A percentile compares a stretch with the other conserved stretches of the same genome.
These are phyloP conservation scores for Holothuria scabra DNA, from an alignment of 53 echinoderm and acorn worm species.

Conservation along the genomic window DNA sequence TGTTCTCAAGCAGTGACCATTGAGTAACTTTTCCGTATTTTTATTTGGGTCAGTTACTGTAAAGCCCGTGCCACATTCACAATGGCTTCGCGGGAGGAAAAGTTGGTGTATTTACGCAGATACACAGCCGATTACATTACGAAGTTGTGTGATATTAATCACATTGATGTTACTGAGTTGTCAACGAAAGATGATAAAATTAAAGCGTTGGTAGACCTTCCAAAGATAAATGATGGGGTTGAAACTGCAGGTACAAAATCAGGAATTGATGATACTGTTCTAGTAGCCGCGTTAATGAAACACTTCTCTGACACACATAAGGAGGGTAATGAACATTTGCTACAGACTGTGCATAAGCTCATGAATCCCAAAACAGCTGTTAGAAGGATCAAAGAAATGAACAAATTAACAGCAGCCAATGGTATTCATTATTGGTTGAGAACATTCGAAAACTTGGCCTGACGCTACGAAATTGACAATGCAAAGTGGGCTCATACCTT, in stretches of 20 bases:
- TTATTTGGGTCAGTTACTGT: no score
- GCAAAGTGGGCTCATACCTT: constrained; percentile 15
- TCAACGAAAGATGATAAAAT: neutral
- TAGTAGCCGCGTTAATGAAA: constrained; percentile 10
- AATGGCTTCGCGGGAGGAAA: no score
- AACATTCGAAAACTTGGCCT: constrained; percentile 25
- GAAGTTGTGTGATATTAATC: constrained; percentile 22
- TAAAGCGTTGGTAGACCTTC: constrained; percentile 9
- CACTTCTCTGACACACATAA: constrained; percentile 21
- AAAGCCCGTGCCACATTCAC: no score
- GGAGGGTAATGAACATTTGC: constrained; percentile 22
- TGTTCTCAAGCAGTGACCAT: no score
- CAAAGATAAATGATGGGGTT: constrained; percentile 9
- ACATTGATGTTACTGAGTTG: constrained; percentile 14
- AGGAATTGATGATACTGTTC: constrained; percentile 20
- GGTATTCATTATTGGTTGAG: constrained; percentile 23
- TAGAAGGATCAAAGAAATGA: constrained; percentile 5
- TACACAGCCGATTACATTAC: neutral
- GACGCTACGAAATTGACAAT: neutral
- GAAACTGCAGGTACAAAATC: neutral
- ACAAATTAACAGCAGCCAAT: neutral
- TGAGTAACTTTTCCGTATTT: no score
- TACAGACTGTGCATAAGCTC: neutral
- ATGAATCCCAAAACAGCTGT: neutral
- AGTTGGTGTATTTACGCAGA: no score